Conservation (phyloP, 2,797 vertebrate species). For the Nasua narica region DNA sequence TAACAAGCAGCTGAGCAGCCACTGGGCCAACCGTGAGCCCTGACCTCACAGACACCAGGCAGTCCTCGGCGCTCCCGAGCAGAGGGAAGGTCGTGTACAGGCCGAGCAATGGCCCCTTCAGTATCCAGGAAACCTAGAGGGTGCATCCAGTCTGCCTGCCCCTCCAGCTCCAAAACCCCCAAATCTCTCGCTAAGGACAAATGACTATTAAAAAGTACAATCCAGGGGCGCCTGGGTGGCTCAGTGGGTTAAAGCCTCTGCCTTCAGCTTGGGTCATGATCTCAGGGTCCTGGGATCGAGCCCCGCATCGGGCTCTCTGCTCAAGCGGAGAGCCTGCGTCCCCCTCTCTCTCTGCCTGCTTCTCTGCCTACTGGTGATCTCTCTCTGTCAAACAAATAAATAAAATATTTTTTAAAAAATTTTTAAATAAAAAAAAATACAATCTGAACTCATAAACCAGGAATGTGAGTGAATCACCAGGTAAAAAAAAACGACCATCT, state of each 20-base stretch:
- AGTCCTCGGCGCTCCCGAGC: neutral
- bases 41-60: too few species aligned
- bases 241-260: too few species aligned
- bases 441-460: neutral
- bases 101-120: neutral
- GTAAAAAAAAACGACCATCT: neutral
- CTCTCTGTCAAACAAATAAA: neutral
- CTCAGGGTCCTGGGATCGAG: too few species aligned
- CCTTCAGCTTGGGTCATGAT: too few species aligned
- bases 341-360: too few species aligned
- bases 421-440: neutral
- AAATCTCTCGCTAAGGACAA: neutral
- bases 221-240: too few species aligned
- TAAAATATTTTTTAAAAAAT: too few species aligned
- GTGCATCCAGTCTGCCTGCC: neutral
- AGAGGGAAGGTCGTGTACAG: neutral
- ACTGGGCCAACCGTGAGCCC: rapidly evolving
- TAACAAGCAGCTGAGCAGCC: rapidly evolving
- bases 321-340: too few species aligned
- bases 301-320: too few species aligned
- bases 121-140: rapidly evolving
- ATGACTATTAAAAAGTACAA: neutral
- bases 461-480: neutral
- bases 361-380: too few species aligned
- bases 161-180: neutral